A percentile compares a stretch with the other conserved stretches of the same genome.
These are phyloP conservation scores for Oscheius sp. DNA, from an alignment of 2,888 invertebrate genomes.

Conservation along the genomic window DNA sequence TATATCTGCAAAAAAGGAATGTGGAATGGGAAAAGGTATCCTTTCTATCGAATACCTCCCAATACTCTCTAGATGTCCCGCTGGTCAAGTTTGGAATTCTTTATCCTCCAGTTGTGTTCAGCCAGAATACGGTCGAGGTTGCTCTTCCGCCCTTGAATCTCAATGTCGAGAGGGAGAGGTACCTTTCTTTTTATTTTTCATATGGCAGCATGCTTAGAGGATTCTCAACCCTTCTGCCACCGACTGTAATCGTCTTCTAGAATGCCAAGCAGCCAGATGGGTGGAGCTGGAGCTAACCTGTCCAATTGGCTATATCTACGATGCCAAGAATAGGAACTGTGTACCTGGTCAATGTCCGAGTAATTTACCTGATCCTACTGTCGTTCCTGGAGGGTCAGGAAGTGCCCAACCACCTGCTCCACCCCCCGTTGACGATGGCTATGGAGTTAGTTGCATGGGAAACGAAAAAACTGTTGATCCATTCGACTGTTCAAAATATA, in stretches of 20 bases:
- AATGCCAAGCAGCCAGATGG: conserved; percentile 22
- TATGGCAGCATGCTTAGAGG: not conserved
- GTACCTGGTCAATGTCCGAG: conserved; percentile 6
- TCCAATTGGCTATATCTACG: conserved; percentile 21
- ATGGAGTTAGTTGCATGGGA: not conserved
- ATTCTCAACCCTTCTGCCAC: not conserved
- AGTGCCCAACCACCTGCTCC: conserved; percentile 23
- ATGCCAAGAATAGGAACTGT: not conserved
- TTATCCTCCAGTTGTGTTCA: not conserved
- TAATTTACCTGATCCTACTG: not conserved
- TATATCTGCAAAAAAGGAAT: not conserved
- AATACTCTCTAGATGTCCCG: not conserved
- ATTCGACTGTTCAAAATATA: conserved; percentile 17
- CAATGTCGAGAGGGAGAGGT: conserved; percentile 24
- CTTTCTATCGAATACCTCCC: not conserved
- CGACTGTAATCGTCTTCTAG: conserved; percentile 21
- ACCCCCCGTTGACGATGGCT: conserved; percentile 17
- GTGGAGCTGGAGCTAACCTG: conserved; percentile 22
- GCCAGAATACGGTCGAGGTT: not conserved
- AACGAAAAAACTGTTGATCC: not conserved
- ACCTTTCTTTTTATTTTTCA: not conserved
- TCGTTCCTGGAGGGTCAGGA: too few relatives aligned
- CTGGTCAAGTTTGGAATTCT: conserved; percentile 2
- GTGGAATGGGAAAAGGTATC: too few relatives aligned
- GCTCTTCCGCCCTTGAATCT: not conserved